Percentiles rank a stretch among this genome's conserved stretches.
These are phyloP conservation scores for Galeruca laticollis DNA, from an alignment of 2,888 invertebrate genomes.

Conservation along the genomic window DNA sequence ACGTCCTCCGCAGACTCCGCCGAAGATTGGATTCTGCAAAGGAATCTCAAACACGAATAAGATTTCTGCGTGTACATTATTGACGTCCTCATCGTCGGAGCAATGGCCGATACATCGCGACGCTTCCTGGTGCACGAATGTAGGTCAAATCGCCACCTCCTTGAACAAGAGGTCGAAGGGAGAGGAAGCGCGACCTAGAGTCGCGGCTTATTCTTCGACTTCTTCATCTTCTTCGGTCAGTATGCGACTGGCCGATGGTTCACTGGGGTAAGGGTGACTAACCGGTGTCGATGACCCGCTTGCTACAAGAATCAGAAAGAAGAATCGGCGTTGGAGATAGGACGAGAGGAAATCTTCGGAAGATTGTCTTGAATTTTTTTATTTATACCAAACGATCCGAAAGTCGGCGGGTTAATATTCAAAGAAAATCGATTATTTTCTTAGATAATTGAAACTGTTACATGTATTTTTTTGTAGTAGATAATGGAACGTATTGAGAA, in stretches of 20 bases:
- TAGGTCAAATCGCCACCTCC: conserved; percentile 57
- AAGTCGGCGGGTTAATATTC: not conserved
- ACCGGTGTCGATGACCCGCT: conserved; percentile 64
- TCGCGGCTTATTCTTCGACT: conserved; percentile 45
- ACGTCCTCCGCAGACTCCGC: conserved; percentile 31
- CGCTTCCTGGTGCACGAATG: conserved; percentile 61
- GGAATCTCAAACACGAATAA: conserved; percentile 21
- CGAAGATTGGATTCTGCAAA: conserved; percentile 30
- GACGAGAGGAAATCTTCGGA: conserved; percentile 12
- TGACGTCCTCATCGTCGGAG: conserved; percentile 27
- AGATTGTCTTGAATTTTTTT: conserved; percentile 7
- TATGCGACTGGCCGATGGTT: conserved; percentile 68
- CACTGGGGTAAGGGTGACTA: conserved; percentile 68
- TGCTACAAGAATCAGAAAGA: conserved; percentile 35
- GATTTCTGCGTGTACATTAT: conserved; percentile 31
- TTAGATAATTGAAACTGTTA: not conserved
- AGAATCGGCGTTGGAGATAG: conserved; percentile 15
- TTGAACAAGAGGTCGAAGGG: conserved; percentile 43
- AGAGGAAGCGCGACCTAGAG: conserved; percentile 52
- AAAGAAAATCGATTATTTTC: conserved; percentile 5
- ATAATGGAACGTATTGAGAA: not conserved
- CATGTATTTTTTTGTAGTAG: not conserved
- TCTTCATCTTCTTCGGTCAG: conserved; percentile 60
- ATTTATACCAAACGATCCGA: not conserved
- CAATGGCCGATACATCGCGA: conserved; percentile 54